phyloP scores from a whole-genome alignment of 2,797 vertebrate genomes.

The Melanotaenia nigrans region DNA sequence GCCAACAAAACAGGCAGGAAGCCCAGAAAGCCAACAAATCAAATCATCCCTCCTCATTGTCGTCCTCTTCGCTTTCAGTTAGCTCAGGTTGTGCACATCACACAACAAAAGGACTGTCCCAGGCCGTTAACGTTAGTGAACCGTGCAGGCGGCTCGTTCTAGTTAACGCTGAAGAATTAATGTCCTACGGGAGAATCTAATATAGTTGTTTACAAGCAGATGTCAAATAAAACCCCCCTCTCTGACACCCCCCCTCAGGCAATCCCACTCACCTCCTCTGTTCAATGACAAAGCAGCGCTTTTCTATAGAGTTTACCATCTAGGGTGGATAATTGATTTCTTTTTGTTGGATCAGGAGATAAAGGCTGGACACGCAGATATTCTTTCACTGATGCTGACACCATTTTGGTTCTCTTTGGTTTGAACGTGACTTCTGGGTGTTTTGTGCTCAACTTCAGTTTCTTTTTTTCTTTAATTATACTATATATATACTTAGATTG shows the following conservation, averaged over 20 bases:
- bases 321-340: constrained; percentile 71
- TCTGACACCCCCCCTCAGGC: constrained; percentile 3
- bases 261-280: constrained; percentile 39
- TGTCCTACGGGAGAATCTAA: constrained; percentile 50
- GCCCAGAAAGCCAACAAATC: constrained; percentile 24
- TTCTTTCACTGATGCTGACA: constrained; percentile 2
- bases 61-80: constrained; percentile 45
- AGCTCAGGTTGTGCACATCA: constrained; percentile 28
- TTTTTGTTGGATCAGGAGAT: constrained; percentile 21
- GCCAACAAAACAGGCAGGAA: constrained; percentile 9
- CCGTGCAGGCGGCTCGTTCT: constrained; percentile 12
- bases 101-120: constrained; percentile 67
- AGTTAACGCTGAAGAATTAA: constrained; percentile 36
- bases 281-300: constrained; percentile 23
- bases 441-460: too few relatives aligned
- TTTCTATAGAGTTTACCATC: constrained; percentile 65
- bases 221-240: constrained; percentile 39
- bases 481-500: too few relatives aligned
- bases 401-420: background rate
- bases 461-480: too few relatives aligned
- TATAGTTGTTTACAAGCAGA: constrained; percentile 72
- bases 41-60: constrained; percentile 26
- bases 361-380: background rate
- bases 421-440: too few relatives aligned
- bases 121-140: constrained; percentile 50